phyloP scores from a whole-genome alignment of 2,797 vertebrate genomes.

The Picus viridis region DNA sequence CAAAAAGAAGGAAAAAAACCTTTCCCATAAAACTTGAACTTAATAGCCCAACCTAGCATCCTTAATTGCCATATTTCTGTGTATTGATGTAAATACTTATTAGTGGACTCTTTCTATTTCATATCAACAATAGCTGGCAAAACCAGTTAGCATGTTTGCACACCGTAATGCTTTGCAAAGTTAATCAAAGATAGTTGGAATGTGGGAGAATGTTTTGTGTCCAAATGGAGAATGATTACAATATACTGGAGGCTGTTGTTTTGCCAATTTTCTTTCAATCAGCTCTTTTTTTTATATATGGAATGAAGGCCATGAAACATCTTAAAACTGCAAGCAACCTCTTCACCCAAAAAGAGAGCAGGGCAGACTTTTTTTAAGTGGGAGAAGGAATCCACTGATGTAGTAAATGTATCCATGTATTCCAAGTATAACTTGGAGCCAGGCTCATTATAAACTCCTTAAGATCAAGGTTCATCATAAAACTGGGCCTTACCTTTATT shows the following conservation, averaged over 20 bases:
- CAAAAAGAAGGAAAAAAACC: conserved; percentile 28
- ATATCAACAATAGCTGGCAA: conserved; percentile 7
- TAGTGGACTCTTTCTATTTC: background rate
- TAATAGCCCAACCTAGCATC: conserved; percentile 41
- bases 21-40: conserved; percentile 36
- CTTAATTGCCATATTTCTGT: conserved; percentile 49
- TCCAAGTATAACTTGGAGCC: conserved; percentile 67
- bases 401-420: conserved; percentile 59
- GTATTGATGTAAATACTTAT: conserved; percentile 42
- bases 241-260: conserved; percentile 5
- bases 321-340: conserved; percentile 40
- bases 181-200: conserved; percentile 27
- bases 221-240: conserved; percentile 45
- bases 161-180: background rate
- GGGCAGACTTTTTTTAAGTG: conserved; percentile 2
- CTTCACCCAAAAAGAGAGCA: conserved; percentile 12
- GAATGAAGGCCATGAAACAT: conserved; percentile 33
- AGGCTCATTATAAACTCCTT: conserved; percentile 68
- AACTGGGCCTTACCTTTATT: conserved; percentile 66
- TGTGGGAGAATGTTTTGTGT: conserved; percentile 37
- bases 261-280: conserved; percentile 58
- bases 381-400: conserved; percentile 55
- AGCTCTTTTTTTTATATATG: background rate
- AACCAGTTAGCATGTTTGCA: background rate
- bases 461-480: conserved; percentile 74